Evolutionary conservation across 2,888 invertebrate genomes (phyloP).

Genomic region (Polia nebulosa): DNA sequence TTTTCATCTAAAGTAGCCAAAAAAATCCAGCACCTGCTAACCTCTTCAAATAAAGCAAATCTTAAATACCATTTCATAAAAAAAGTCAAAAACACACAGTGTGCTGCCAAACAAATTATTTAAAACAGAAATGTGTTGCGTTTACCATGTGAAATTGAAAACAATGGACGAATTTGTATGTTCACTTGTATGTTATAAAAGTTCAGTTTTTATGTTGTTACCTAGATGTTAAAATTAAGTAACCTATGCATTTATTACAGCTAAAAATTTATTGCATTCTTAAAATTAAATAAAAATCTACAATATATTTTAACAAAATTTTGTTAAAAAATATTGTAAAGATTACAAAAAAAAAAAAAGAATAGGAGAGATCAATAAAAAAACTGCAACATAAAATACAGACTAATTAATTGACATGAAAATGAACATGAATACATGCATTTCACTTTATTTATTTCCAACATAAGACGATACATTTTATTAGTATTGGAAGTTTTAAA

Average conservation of each 20-base stretch:
- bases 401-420: conserved; percentile 22
- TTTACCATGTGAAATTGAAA: conserved; percentile 32
- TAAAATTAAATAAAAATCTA: too few species aligned
- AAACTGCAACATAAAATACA: background rate
- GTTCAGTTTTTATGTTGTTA: background rate
- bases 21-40: background rate
- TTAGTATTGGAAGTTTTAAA: conserved; percentile 43
- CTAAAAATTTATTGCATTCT: too few species aligned
- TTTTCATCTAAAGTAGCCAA: background rate
- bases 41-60: conserved; percentile 17
- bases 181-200: background rate
- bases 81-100: background rate
- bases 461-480: conserved; percentile 23
- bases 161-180: conserved; percentile 35
- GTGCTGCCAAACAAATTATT: background rate
- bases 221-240: background rate
- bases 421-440: conserved; percentile 33
- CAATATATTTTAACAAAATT: too few species aligned
- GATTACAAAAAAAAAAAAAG: too few species aligned
- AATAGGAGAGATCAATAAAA: too few species aligned
- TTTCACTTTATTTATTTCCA: conserved; percentile 13
- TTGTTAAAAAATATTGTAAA: too few species aligned
- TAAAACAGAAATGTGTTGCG: background rate
- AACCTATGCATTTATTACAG: background rate
- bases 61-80: background rate